Evolutionary conservation across 2,113 vertebrate species (phyloP), one percentile per base, ranked within the genome.

Genomic region (Oncorhynchus masou): DNA sequence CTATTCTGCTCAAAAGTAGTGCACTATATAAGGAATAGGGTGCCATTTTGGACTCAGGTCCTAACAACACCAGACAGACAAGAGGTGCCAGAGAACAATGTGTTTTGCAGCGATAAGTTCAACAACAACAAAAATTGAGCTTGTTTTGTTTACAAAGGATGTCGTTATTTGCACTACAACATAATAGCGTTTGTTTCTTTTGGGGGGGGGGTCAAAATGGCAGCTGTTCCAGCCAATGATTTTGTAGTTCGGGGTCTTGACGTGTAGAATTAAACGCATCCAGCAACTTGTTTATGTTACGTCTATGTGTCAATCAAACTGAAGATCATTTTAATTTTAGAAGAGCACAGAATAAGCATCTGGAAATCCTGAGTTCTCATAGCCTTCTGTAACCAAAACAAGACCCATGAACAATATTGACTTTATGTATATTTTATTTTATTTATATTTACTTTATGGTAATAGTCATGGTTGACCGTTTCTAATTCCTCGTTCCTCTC

Each of bases 111-210:
- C 57, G 82, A 85, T 86, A 70, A 81, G 79, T 83, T 31, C 29
- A 31, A 31, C 0, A 31, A 31, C 73, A 78, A 31, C 0, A 34
- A 34, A 79, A 83, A 65, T 65, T 59, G 74, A 78, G 73, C 15
- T 54, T 54, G 51, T 54, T 45, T 81, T 81, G 75, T 83, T 81
- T 80, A 79, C 72, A 84, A 6, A 67, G 65, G 75, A 73, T 74
- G 74, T 54, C 1, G 51, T 83, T 5, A 86, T 91, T 88, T 88
- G 86, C 80, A 88, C 88, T 86, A 87, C 80, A 90, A 85, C 16
- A 81, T 78, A 88, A 79, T 0, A 22, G 51, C 64, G 39, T 45
- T 54, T 85, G 81, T 77, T 29, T 29, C 4, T 31, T 5, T 4
- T 77, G 69, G n/a, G n/a, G n/a, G n/a, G n/a, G n/a, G n/a, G n/a